Evolutionary conservation across 2,113 vertebrate species (phyloP), one percentile per base, ranked within the genome.

Genomic region (Anoura caudifer): DNA sequence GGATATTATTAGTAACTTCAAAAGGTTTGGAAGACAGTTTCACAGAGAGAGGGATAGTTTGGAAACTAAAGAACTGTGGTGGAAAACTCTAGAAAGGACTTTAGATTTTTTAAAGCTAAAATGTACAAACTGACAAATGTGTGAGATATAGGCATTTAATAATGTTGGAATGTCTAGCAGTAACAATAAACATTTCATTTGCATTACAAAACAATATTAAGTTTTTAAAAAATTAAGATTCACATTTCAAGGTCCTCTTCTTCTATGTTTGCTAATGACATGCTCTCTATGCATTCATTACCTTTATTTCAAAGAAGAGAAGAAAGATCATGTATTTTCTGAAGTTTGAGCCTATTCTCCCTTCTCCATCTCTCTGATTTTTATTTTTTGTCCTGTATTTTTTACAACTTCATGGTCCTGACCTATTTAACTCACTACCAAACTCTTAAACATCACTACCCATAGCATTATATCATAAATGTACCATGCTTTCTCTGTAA

Each of bases 261-360:
- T 67, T 93, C 11, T 91, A 0, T n/a, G 15, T 89, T 95, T 73
- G 26, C 72, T 82, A 8, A 59, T 91, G 75, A 92, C 7, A 38
- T 89, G 85, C 94, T 90, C 90, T 17, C 3, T 80, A 31, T 5
- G 59, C 26, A 33, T 45, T 79, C 17, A 61, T 95, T 4, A 17
- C 7, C 84, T 95, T 73, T 83, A 41, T 87, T 93, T 93, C 47
- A 54, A 65, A 82, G 13, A 95, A 82, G 15, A 95, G n/a, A 26
- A 83, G 59, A 43, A 92, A 75, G 20, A 56, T 12, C 1, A 67
- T 33, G 1, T n/a, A 24, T 41, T 90, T 80, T 10, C 70, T 89
- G 31, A 96, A 88, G 86, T 90, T 93, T 43, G 3, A 43, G 15
- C 45, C n/a, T 36, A 15, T 43, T 38, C 38, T 31, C 2, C 10